A percentile compares a stretch with the other conserved stretches of the same genome.
These are phyloP conservation scores for Proterorhinus semilunaris DNA, from an alignment of 2,113 vertebrate genomes.

Conservation along the genomic window DNA sequence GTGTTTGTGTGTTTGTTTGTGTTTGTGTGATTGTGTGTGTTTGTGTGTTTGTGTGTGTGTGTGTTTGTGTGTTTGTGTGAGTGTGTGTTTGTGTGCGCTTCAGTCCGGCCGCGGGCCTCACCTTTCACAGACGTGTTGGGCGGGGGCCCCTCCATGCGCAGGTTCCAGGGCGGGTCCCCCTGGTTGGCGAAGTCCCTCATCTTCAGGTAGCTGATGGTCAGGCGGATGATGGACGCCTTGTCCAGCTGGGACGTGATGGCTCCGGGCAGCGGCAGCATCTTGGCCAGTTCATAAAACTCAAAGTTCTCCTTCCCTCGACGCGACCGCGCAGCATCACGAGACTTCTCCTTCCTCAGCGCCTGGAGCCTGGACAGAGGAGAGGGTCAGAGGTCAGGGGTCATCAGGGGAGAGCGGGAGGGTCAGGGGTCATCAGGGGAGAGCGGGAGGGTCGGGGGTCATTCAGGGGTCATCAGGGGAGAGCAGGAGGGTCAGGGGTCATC, in stretches of 20 bases:
- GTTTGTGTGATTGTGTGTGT: no score
- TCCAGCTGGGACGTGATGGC: constrained; percentile 99
- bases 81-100: neutral
- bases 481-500: no score
- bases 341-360: constrained; percentile 98
- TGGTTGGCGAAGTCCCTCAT: constrained; percentile 99
- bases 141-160: constrained; percentile 95
- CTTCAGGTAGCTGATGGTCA: constrained; percentile 99
- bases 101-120: constrained; percentile 63
- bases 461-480: neutral
- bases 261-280: constrained; percentile 95
- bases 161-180: constrained; percentile 97
- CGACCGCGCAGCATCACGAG: constrained; percentile 94
- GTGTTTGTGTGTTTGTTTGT: no score
- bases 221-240: constrained; percentile 98
- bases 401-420: no score
- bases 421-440: neutral
- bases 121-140: constrained; percentile 99
- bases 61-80: no score
- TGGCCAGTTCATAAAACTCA: constrained; percentile 98
- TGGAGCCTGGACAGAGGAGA: constrained; percentile 85
- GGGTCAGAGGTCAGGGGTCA: neutral
- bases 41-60: no score
- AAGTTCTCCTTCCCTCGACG: constrained; percentile 98
- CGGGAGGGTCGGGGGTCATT: no score